Evolutionary conservation across 1,140 invertebrate genomes (phyloP).

Genomic region (Danaus melanippus): DNA sequence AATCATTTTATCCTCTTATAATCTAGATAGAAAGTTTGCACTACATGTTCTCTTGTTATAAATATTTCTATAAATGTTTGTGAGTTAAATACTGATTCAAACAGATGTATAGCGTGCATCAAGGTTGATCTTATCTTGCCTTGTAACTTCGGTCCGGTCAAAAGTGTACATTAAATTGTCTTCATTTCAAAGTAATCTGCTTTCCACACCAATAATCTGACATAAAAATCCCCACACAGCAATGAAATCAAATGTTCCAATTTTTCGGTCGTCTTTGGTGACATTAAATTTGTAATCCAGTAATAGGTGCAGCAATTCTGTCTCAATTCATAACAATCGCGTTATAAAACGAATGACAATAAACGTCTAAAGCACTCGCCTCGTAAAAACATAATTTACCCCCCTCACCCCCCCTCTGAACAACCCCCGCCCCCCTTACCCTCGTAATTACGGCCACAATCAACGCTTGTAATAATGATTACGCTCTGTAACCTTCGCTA

Average conservation of each 20-base stretch:
- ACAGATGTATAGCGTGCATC: too few relatives aligned
- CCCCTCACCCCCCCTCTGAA: slow-evolving; percentile 7
- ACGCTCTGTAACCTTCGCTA: slow-evolving; percentile 23
- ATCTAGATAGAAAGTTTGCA: too few relatives aligned
- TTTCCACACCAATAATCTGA: too few relatives aligned
- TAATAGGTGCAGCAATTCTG: slow-evolving; percentile 21
- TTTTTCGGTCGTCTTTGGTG: not conserved
- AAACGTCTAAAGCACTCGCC: slow-evolving; percentile 33
- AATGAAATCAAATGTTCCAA: not conserved
- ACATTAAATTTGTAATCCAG: slow-evolving; percentile 21
- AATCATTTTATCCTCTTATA: too few relatives aligned
- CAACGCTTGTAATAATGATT: slow-evolving; percentile 35
- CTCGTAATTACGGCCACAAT: slow-evolving; percentile 36
- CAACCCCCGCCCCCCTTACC: slow-evolving; percentile 11
- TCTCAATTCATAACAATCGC: slow-evolving; percentile 27
- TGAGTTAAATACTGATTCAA: too few relatives aligned
- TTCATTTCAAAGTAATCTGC: too few relatives aligned
- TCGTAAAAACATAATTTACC: slow-evolving; percentile 40
- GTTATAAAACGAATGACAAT: slow-evolving; percentile 35
- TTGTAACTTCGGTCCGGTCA: too few relatives aligned
- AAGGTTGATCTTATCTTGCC: too few relatives aligned
- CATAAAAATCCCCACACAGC: slow-evolving; percentile 1
- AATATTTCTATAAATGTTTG: too few relatives aligned
- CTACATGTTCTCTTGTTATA: too few relatives aligned
- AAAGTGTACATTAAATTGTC: too few relatives aligned